Evolutionary conservation across 2,113 vertebrate genomes (phyloP), one percentile per base, ranked within the genome.

Genomic region (Neolamprologus hecqui): DNA sequence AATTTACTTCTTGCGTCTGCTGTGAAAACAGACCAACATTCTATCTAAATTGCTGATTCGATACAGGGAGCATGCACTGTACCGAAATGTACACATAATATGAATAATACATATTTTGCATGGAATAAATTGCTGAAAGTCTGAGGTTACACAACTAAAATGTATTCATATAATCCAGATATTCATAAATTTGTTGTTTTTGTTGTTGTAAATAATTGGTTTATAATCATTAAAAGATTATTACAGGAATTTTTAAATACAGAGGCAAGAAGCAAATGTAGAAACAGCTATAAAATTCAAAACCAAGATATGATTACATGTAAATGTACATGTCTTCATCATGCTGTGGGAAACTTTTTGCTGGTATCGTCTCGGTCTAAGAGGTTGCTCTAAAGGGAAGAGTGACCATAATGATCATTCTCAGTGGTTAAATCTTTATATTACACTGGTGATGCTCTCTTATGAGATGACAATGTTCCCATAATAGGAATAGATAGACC

Each of bases 1-100:
- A 96, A 97, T 97, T 96, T 96, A 96, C 96, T 95, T 89, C 90
- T 94, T 91, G 92, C 91, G 94, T 96, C 95, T 96, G 94, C 94
- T 95, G 94, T 94, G 95, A 96, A 96, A 95, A 95, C 96, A 96
- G 93, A 96, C 94, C 93, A 93, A 96, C 94, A 94, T 94, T 94
- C 93, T 92, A 96, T 95, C 94, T 94, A 93, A 95, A 96, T 94
- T 94, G 95, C 91, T 94, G 95, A 96, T 97, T 96, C 94, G 93
- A 96, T 93, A 89, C 93, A 88, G 87, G 93, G 92, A 83, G 88
- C 75, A 91, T 58, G 88, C 65, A 51, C 81, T 81, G 86, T 57
- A 63, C 70, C 70, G 85, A 68, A 77, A 51, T 68, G 79, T 86
- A 70, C 86, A 91, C 53, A 89, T 37, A 87, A 17, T 31, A 49